Conservation (phyloP, 2,113 vertebrate genomes). For the Neotragus pygmaeus region DNA sequence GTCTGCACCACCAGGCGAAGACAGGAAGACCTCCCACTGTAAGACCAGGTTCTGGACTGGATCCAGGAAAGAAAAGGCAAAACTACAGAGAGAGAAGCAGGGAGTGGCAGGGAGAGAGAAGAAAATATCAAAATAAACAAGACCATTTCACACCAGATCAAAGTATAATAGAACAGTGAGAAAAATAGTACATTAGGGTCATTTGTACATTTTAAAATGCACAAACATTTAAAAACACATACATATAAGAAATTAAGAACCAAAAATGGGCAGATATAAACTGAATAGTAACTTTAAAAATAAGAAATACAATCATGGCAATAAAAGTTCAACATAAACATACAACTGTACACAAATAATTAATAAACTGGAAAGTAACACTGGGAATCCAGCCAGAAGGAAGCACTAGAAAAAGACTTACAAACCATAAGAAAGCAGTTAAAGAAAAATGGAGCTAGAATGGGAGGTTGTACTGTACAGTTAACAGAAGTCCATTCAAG, state of each 20-base stretch:
- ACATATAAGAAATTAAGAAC: background rate
- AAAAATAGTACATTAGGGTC: background rate
- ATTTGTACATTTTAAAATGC: background rate
- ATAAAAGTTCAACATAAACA: background rate
- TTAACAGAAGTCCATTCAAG: background rate
- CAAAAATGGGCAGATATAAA: background rate
- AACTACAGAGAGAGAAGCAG: background rate
- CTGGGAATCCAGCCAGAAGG: background rate
- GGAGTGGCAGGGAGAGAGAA: background rate
- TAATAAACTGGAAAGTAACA: background rate
- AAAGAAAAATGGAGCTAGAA: background rate
- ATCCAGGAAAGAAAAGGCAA: background rate
- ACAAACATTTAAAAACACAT: background rate
- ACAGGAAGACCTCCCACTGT: background rate
- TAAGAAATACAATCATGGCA: background rate
- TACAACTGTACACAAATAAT: background rate
- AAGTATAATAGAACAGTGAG: background rate
- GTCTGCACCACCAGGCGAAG: background rate
- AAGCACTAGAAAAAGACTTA: background rate
- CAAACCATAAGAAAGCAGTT: background rate
- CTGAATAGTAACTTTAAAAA: background rate
- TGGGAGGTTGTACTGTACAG: background rate
- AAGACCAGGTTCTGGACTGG: background rate
- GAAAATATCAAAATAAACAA: background rate
- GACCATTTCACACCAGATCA: background rate